Conservation (phyloP, 2,888 invertebrate species). For the Metalampra italica region DNA sequence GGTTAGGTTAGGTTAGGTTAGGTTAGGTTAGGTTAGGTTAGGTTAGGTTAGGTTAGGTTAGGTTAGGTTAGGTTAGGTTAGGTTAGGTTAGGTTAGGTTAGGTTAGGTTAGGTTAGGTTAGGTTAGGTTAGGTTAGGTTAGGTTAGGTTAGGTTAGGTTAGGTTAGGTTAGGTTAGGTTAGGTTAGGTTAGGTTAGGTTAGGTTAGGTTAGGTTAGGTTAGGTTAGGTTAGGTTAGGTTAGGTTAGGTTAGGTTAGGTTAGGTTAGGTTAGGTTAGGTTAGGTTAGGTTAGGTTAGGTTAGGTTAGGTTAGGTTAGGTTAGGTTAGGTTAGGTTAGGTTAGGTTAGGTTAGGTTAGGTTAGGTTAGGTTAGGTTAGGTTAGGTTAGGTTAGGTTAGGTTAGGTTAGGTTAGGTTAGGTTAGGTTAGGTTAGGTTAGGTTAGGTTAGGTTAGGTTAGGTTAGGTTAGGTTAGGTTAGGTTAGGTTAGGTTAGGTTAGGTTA, state of each 20-base stretch:
- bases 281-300: slow-evolving; percentile 16
- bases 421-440: slow-evolving; percentile 14
- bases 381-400: slow-evolving; percentile 16
- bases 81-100: slow-evolving; percentile 16
- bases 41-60: slow-evolving; percentile 17
- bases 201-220: slow-evolving; percentile 7
- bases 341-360: slow-evolving; percentile 8
- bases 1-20: slow-evolving; percentile 13
- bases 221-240: slow-evolving; percentile 17
- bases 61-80: slow-evolving; percentile 15
- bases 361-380: slow-evolving; percentile 14
- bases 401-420: slow-evolving; percentile 10
- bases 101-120: slow-evolving; percentile 17
- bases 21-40: slow-evolving; percentile 15
- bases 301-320: slow-evolving; percentile 7
- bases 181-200: slow-evolving; percentile 9
- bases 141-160: slow-evolving; percentile 12
- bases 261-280: slow-evolving; percentile 17
- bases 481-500: no score
- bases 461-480: no score
- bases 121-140: slow-evolving; percentile 16
- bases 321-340: slow-evolving; percentile 5
- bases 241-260: slow-evolving; percentile 17
- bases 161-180: slow-evolving; percentile 12
- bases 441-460: neutral